Evolutionary conservation across 2,113 vertebrate genomes (phyloP), one percentile per base, ranked within the genome.

Genomic region (Nycticryphes semicollaris): DNA sequence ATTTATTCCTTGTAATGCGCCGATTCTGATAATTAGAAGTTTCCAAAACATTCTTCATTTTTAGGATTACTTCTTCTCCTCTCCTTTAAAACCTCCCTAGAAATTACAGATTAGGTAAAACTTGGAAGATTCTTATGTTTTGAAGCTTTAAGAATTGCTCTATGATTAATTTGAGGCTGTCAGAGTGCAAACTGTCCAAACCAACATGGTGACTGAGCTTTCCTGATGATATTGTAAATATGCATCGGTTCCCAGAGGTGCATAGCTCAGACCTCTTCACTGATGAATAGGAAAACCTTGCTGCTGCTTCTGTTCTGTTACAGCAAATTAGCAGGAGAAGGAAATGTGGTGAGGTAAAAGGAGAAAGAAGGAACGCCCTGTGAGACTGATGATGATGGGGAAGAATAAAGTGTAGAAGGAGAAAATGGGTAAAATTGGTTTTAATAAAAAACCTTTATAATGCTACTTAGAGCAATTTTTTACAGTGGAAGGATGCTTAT

Each of bases 201-300:
- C 47, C 53, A 95, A 75, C 2, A 0, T 48, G 17, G 66, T 95
- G 62, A 27, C 80, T 84, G 88, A 75, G 43, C 66, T 81, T 92
- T 94, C 33, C 31, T 45, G 60, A 75, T 82, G 85, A 62, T 90
- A 39, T 19, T 86, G 86, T 93, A 94, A 96, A 86, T 89, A 93
- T 75, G 48, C 68, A 68, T 92, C 83, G 27, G 69, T 62, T 96
- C 62, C 76, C 73, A 90, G 76, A 92, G 83, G 12, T 93, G 60
- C 51, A 7, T 24, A 60, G 43, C 90, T 95, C 69, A 84, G 73
- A 75, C 31, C 39, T 89, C 76, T 76, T 75, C 14, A 1, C 51
- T 94, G 93, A 87, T 89, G 56, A 87, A 70, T 7, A 84, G 68
- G 47, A 91, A 92, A 91, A 68, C 33, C 15, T 43, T 87, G 43